Percentiles rank a stretch among this genome's conserved stretches.
Evolutionary conservation across 2,888 invertebrate genomes (phyloP).

Genomic region (Lepidonotus clava): DNA sequence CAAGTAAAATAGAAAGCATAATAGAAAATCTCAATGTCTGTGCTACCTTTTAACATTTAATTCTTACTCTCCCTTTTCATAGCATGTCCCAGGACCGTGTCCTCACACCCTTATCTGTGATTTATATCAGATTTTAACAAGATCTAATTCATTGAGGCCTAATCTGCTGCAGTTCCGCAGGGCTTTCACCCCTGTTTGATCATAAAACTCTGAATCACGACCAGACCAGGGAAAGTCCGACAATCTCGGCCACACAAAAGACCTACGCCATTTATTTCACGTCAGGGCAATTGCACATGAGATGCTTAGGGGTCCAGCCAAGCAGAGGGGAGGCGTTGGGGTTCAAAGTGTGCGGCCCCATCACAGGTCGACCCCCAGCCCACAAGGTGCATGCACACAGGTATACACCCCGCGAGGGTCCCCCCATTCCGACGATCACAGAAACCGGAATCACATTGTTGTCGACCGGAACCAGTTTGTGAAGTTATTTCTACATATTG

Average conservation of each 20-base stretch:
- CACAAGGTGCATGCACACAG: background rate
- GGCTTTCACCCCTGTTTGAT: background rate
- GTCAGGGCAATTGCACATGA: slow-evolving; percentile 8
- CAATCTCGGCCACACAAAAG: background rate
- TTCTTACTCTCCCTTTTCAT: too few relatives aligned
- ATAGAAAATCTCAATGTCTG: too few relatives aligned
- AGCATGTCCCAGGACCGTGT: too few relatives aligned
- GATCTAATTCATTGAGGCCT: too few relatives aligned
- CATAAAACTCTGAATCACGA: slow-evolving; percentile 7
- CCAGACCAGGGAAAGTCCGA: background rate
- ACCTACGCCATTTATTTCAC: slow-evolving; percentile 4
- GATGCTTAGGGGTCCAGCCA: background rate
- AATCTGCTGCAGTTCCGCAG: background rate
- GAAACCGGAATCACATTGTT: too few relatives aligned
- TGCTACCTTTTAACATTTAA: too few relatives aligned
- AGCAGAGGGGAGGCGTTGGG: background rate
- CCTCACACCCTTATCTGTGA: too few relatives aligned
- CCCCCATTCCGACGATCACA: too few relatives aligned
- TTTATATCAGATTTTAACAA: too few relatives aligned
- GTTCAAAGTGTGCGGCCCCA: background rate
- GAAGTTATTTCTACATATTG: too few relatives aligned
- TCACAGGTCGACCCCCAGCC: background rate
- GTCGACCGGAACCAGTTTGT: too few relatives aligned
- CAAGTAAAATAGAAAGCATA: too few relatives aligned
- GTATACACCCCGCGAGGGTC: background rate